Conservation (phyloP, 2,797 vertebrate species). For the Aythya fuligula region DNA sequence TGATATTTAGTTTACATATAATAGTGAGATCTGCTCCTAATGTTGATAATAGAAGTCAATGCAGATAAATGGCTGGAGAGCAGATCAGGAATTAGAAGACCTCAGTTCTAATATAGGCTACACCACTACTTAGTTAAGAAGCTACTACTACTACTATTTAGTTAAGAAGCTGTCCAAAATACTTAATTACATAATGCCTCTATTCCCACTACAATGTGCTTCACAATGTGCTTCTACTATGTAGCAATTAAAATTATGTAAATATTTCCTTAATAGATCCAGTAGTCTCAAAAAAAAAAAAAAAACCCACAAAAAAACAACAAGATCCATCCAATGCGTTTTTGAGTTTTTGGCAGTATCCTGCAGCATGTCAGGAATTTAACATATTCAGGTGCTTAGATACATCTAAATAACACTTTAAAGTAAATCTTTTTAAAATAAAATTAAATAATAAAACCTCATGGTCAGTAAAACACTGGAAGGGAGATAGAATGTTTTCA, state of each 20-base stretch:
- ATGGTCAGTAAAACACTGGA: neutral
- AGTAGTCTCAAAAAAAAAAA: neutral
- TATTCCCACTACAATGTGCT: neutral
- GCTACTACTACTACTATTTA: neutral
- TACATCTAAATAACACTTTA: neutral
- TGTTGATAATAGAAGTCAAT: neutral
- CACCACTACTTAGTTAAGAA: neutral
- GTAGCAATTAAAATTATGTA: neutral
- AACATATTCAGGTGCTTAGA: neutral
- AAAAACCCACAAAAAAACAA: no score
- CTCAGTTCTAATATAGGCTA: neutral
- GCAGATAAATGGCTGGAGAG: neutral
- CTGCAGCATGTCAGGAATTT: neutral
- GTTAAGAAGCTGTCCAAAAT: neutral
- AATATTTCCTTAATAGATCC: neutral
- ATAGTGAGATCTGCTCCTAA: neutral
- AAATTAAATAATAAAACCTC: constrained; percentile 18
- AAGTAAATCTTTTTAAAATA: neutral
- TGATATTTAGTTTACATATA: neutral
- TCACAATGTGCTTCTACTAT: neutral
- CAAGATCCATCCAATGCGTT: neutral
- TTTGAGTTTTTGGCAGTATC: neutral
- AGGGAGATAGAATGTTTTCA: constrained; percentile 41
- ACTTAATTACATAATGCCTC: neutral
- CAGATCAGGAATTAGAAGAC: neutral